phyloP scores from a whole-genome alignment of 2,888 invertebrate species.

The Eupithecia subumbrata region DNA sequence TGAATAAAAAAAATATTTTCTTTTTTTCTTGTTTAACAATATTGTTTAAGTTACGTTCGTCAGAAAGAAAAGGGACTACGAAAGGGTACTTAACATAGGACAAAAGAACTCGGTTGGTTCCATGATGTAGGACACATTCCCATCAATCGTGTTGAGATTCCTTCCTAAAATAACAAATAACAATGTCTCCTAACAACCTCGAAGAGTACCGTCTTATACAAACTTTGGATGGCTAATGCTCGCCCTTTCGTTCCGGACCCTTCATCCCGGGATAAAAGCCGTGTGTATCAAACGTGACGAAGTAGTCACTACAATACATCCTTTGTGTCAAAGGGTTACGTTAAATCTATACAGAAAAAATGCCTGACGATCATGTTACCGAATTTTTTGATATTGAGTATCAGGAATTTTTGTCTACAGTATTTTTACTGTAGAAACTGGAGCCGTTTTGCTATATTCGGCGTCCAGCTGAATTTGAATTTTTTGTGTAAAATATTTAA shows the following conservation, averaged over 20 bases:
- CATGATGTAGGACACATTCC: background rate
- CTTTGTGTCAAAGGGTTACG: slow-evolving; percentile 29
- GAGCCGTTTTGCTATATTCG: background rate
- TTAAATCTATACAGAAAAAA: background rate
- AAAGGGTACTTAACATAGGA: background rate
- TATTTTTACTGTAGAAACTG: background rate
- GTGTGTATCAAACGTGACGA: slow-evolving; percentile 25
- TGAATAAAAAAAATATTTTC: too few relatives aligned
- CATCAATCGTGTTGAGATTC: background rate
- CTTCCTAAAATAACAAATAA: slow-evolving; percentile 9
- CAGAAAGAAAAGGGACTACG: background rate
- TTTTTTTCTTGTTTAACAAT: background rate
- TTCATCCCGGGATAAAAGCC: slow-evolving; percentile 27
- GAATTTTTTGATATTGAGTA: background rate
- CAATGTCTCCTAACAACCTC: slow-evolving; percentile 11
- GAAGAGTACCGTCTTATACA: background rate
- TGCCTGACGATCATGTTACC: background rate
- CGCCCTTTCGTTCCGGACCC: slow-evolving; percentile 25
- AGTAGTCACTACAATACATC: slow-evolving; percentile 31
- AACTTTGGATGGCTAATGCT: slow-evolving; percentile 16
- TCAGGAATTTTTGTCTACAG: background rate
- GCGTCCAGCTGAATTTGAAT: background rate
- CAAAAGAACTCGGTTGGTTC: background rate
- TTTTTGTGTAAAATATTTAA: background rate
- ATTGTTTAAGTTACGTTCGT: background rate